Base-by-base conservation (phyloP, 2,888 invertebrate genomes). In the Athalia cordata region DNA sequence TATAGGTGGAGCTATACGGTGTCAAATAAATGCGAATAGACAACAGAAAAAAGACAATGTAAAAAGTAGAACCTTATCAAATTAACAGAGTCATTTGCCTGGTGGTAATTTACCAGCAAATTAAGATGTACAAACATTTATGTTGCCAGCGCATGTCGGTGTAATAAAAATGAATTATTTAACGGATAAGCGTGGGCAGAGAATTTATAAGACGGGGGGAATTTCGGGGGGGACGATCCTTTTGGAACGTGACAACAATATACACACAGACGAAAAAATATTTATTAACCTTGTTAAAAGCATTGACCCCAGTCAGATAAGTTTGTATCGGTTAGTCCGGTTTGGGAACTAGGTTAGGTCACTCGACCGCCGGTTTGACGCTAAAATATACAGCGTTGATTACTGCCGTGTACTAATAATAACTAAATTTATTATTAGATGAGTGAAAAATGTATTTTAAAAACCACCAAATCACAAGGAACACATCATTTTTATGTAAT, bases 401-500 rank as follows among this genome's bases (percentile, higher is more conserved):
- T 47, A 67, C 55, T 15, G 55, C 29, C 45, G 13, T 65, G 15
- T 52, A 49, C 47, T 62, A 78, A 78, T 78, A 64, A 72, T 74
- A 78, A 45, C 66, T 61, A 55, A 64, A 45, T 72, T 80, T 77
- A 59, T 50, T 43, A 57, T 61, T 15, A 45, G 61, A 61, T 61
- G 61, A 68, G 64, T 29, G n/a, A 76, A 77, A 76, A 29, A 29
- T 29, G 74, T 74, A 70, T 29, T 50, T 1, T 49, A 70, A 67
- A 80, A 59, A 78, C 59, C 11, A 29, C 11, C 8, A 8, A 0
- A 77, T 78, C 52, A 50, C 9, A 67, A 13, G 59, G 43, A 74
- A 74, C 77, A 67, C 77, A 47, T 43, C 49, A 62, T 79, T 79
- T 83, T 83, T 83, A 83, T 80, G 78, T 83, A 83, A 82, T 82